A percentile compares a stretch with the other conserved stretches of the same genome.
Evolutionary conservation across 1,140 invertebrate species (phyloP).

Genomic region (Drosophila hydei): DNA sequence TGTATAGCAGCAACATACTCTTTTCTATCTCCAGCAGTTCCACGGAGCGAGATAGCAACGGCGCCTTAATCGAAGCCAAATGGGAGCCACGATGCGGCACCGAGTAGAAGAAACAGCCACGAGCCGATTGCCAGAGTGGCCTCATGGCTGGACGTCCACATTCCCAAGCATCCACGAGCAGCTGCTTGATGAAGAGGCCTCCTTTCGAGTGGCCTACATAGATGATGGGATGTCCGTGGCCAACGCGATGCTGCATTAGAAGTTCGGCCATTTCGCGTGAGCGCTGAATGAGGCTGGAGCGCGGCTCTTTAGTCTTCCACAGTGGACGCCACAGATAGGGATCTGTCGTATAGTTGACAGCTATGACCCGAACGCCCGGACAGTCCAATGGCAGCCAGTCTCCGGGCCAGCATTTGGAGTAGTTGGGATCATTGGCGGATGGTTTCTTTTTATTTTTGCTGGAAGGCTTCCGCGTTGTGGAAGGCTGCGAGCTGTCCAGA

Average conservation of each 20-base stretch:
- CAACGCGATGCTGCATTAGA: constrained; percentile 86
- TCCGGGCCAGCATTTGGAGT: constrained; percentile 88
- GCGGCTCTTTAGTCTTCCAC: constrained; percentile 87
- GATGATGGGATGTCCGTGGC: constrained; percentile 86
- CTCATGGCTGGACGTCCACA: constrained; percentile 67
- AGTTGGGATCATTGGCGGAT: constrained; percentile 74
- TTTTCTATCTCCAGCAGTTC: constrained; percentile 86
- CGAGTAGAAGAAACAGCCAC: constrained; percentile 89
- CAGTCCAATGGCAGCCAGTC: constrained; percentile 89
- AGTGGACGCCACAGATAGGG: constrained; percentile 88
- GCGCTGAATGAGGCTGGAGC: constrained; percentile 87
- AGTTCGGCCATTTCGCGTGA: constrained; percentile 88
- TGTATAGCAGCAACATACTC: constrained; percentile 84
- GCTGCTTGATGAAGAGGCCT: constrained; percentile 89
- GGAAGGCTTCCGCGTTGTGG: constrained; percentile 27
- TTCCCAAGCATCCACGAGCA: constrained; percentile 86
- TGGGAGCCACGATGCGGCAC: constrained; percentile 90
- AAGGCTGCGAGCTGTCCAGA: not conserved
- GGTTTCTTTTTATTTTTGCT: constrained; percentile 55
- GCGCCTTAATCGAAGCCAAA: constrained; percentile 87
- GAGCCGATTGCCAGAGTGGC: constrained; percentile 85
- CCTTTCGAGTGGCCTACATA: constrained; percentile 91
- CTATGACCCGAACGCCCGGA: constrained; percentile 87
- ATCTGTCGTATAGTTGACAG: constrained; percentile 89
- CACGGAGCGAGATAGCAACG: constrained; percentile 86